Conservation (phyloP, 2,888 invertebrate species). For the Pyrgus malvae region DNA sequence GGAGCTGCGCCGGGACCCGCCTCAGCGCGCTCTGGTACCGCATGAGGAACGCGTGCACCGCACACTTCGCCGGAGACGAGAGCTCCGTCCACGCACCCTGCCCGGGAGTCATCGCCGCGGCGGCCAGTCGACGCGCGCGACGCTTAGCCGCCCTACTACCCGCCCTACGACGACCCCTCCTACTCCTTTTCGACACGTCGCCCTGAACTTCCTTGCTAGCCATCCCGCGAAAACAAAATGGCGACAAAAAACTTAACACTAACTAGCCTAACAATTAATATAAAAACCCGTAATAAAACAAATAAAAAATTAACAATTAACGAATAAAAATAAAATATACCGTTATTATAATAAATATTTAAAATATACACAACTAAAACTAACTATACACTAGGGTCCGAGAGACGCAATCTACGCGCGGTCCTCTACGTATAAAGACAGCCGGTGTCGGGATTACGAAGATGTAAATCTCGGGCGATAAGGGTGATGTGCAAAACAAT, state of each 20-base stretch:
- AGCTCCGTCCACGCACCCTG: constrained; percentile 18
- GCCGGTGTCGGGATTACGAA: constrained; percentile 28
- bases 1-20: constrained; percentile 63
- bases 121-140: constrained; percentile 50
- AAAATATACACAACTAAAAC: constrained; percentile 39
- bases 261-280: constrained; percentile 33
- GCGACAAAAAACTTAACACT: constrained; percentile 48
- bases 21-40: constrained; percentile 68
- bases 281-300: constrained; percentile 29
- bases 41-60: constrained; percentile 66
- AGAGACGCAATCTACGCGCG: constrained; percentile 44
- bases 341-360: constrained; percentile 38
- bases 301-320: constrained; percentile 37
- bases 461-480: constrained; percentile 32
- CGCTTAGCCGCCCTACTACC: constrained; percentile 54
- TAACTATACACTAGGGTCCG: constrained; percentile 45
- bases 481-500: constrained; percentile 28
- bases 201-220: constrained; percentile 53
- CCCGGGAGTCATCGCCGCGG: constrained; percentile 30
- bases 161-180: constrained; percentile 54
- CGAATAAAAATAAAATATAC: constrained; percentile 38
- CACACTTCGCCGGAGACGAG: constrained; percentile 61
- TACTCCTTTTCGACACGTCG: constrained; percentile 51
- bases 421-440: constrained; percentile 37
- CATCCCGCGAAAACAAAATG: constrained; percentile 58